Percentiles rank a stretch among this genome's conserved stretches.
These are phyloP conservation scores for Drosophila navojoa DNA, from an alignment of 1,140 invertebrate genomes.

Conservation along the genomic window DNA sequence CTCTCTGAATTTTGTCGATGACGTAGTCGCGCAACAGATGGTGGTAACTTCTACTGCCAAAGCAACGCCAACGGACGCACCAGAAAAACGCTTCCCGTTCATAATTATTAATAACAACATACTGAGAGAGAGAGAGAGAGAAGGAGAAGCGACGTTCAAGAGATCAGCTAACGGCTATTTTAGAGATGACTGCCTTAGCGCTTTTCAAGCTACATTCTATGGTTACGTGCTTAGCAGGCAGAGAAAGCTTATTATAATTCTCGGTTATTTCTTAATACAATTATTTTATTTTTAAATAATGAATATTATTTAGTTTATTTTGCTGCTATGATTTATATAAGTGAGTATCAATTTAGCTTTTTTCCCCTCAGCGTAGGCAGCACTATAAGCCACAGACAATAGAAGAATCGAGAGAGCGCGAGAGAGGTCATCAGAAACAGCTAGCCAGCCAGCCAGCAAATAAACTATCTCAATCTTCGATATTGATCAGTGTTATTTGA, in stretches of 20 bases:
- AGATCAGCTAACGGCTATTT: constrained; percentile 6
- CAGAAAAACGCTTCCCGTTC: constrained; percentile 38
- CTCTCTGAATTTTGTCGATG: constrained; percentile 10
- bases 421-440: not conserved
- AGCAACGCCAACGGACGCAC: constrained; percentile 35
- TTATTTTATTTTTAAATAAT: too few relatives aligned
- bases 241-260: too few relatives aligned
- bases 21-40: constrained; percentile 29
- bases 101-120: constrained; percentile 70
- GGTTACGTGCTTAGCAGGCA: too few relatives aligned
- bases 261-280: too few relatives aligned
- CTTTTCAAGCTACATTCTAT: not conserved
- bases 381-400: not conserved
- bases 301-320: too few relatives aligned
- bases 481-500: constrained; percentile 64
- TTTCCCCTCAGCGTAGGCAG: not conserved
- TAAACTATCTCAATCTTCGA: constrained; percentile 47
- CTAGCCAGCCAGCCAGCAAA: not conserved
- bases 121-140: constrained; percentile 5
- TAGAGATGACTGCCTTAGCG: not conserved
- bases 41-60: constrained; percentile 31
- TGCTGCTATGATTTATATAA: not conserved
- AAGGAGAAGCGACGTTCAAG: not conserved
- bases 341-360: not conserved
- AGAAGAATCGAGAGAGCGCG: not conserved